Evolutionary conservation across 2,888 invertebrate genomes (phyloP).

Genomic region (Dasypogon diadema): DNA sequence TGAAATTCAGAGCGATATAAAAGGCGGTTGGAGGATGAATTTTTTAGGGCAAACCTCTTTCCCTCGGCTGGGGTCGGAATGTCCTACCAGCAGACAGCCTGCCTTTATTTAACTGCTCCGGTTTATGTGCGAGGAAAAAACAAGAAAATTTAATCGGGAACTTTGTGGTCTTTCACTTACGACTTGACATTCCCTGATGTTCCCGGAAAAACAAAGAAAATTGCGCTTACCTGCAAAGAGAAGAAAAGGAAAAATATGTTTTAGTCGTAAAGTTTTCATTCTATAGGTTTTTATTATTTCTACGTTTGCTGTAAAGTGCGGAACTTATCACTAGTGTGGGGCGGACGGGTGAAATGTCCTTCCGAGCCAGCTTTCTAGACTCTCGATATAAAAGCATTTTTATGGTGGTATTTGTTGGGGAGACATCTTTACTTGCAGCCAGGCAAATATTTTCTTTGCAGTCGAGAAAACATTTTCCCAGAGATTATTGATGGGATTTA

Average conservation of each 20-base stretch:
- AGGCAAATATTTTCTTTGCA: background rate
- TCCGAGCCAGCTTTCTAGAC: background rate
- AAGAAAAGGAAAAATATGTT: slow-evolving; percentile 26
- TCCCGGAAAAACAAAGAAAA: background rate
- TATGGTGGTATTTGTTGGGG: background rate
- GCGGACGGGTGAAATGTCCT: too few relatives aligned
- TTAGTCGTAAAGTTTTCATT: slow-evolving; percentile 25
- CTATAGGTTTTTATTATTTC: slow-evolving; percentile 4
- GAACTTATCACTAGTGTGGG: slow-evolving; percentile 7
- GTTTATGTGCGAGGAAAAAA: slow-evolving; percentile 17
- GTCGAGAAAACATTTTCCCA: slow-evolving; percentile 22
- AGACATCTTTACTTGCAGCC: background rate
- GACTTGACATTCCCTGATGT: slow-evolving; percentile 10
- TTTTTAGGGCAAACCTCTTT: slow-evolving; percentile 29
- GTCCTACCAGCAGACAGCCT: background rate
- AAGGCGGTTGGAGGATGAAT: background rate
- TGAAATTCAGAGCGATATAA: slow-evolving; percentile 32
- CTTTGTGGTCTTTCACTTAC: slow-evolving; percentile 38
- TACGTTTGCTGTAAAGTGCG: background rate
- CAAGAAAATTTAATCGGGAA: slow-evolving; percentile 28
- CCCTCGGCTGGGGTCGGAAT: background rate
- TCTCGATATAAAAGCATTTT: slow-evolving; percentile 5
- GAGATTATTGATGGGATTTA: slow-evolving; percentile 30
- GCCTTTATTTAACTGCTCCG: background rate
- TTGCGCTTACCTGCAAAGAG: slow-evolving; percentile 39